Evolutionary conservation across 2,888 invertebrate species (phyloP), one percentile per base, ranked within the genome.

Genomic region (Drosophila barbarae): DNA sequence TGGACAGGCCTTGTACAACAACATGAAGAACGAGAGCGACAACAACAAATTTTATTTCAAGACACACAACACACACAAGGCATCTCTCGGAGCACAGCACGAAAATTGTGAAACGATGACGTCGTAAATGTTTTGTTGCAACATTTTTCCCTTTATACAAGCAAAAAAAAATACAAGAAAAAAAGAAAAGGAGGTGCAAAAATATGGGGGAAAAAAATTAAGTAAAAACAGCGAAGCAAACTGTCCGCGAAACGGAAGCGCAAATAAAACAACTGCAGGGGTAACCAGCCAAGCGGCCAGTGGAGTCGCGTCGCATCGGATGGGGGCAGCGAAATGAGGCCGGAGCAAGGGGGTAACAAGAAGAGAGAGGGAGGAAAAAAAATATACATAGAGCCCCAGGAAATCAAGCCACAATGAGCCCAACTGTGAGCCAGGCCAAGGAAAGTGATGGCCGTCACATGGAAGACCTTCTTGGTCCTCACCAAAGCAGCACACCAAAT

Each of bases 61-160:
- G 65, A 65, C 28, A 52, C 39, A 58, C 38, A 58, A 26, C 32
- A 59, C 30, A 58, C 15, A 52, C 53, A 59, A 56, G 28, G 18
- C 69, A 73, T 28, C 53, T 18, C 18, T 58, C 53, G 38, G 50
- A 32, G 54, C 56, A 83, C 61, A 54, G 54, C 59, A 83, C 80
- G 69, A 83, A 78, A 83, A 78, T 78, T 78, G 78, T 84, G 81
- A 80, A 78, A 75, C 84, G 78, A 78, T 78, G 78, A 78, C 84
- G 78, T 83, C 83, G 84, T 81, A 80, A 80, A 81, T 80, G 81
- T 81, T 77, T 80, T 81, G 79, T 84, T 84, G 81, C 81, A 80
- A 74, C 81, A 69, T 68, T 77, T 71, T 65, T 57, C 42, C 51
- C 42, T 60, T 66, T 41, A 44, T 15, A 30, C 35, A 35, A 36